These are phyloP conservation scores for Drosophila neutralis DNA, from an alignment of 2,888 invertebrate genomes.

Conservation along the genomic window DNA sequence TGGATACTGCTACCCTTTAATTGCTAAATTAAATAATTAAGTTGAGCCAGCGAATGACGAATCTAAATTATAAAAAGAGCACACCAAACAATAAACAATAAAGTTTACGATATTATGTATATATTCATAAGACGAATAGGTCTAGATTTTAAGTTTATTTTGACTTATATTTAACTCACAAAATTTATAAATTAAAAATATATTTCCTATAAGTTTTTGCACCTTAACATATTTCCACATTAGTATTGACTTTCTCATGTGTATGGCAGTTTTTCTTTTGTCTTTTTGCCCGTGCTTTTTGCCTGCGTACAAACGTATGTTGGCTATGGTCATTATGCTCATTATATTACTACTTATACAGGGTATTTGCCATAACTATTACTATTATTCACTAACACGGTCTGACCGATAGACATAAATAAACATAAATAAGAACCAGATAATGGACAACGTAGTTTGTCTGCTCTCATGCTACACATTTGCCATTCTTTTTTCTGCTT, in stretches of 20 bases:
- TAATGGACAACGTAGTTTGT: conserved; percentile 63
- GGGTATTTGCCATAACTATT: conserved; percentile 50
- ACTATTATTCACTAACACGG: conserved; percentile 63
- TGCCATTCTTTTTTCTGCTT: conserved; percentile 32
- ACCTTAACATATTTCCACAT: too few relatives aligned
- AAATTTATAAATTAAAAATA: neutral
- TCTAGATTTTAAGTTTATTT: neutral
- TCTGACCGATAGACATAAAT: conserved; percentile 36
- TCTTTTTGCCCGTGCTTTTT: neutral
- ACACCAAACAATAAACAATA: neutral
- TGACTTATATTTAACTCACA: neutral
- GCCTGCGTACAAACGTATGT: neutral
- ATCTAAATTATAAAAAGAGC: neutral
- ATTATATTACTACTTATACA: neutral
- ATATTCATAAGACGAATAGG: neutral
- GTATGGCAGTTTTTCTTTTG: neutral
- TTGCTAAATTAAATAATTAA: neutral
- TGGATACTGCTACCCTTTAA: neutral
- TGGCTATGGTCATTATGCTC: neutral
- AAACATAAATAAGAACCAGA: conserved; percentile 74
- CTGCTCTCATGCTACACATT: conserved; percentile 62
- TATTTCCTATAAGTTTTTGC: neutral
- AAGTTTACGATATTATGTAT: too few relatives aligned
- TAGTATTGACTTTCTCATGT: neutral
- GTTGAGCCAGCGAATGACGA: neutral